These are phyloP conservation scores for Anseranas semipalmata DNA, from an alignment of 2,113 vertebrate genomes.

Conservation along the genomic window DNA sequence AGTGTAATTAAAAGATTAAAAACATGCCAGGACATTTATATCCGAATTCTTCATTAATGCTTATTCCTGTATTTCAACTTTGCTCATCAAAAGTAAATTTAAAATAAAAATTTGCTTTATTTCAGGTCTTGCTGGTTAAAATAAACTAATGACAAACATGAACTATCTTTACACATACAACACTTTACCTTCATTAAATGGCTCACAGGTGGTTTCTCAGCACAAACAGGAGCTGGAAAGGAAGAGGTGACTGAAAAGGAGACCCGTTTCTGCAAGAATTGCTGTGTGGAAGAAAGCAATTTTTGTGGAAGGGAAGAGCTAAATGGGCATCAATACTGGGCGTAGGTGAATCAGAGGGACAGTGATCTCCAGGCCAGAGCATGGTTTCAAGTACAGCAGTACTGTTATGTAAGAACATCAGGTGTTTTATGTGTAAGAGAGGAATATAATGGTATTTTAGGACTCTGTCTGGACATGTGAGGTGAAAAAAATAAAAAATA, in stretches of 20 bases:
- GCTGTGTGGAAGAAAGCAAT: background rate
- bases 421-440: background rate
- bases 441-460: background rate
- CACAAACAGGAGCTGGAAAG: background rate
- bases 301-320: background rate
- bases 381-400: background rate
- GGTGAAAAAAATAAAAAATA: background rate
- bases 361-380: background rate
- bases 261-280: background rate
- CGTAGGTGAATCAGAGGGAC: rapidly evolving
- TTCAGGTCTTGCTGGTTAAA: background rate
- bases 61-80: background rate
- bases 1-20: conserved; percentile 17
- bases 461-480: background rate
- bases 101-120: background rate
- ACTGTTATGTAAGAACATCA: rapidly evolving
- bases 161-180: background rate
- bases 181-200: background rate
- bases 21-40: background rate
- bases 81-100: background rate
- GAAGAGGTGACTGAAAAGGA: background rate
- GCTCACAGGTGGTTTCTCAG: background rate
- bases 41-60: background rate
- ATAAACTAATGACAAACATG: background rate
- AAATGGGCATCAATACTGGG: rapidly evolving